A percentile compares a stretch with the other conserved stretches of the same genome.
These are phyloP conservation scores for Metalampra italica DNA, from an alignment of 2,888 invertebrate species.

Conservation along the genomic window DNA sequence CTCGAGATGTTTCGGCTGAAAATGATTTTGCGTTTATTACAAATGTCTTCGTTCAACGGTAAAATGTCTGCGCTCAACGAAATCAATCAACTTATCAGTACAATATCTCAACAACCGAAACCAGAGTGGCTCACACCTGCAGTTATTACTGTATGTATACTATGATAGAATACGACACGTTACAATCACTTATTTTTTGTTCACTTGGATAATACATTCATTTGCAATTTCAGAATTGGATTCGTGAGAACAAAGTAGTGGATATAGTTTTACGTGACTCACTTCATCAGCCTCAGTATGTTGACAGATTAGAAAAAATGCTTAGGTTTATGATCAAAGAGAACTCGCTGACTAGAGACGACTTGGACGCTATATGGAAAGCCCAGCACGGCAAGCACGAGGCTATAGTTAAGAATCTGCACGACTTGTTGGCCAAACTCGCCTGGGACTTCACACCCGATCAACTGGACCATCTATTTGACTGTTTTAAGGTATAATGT, in stretches of 20 bases:
- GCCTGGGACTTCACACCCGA: slow-evolving; percentile 99
- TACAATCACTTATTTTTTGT: neutral
- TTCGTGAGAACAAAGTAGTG: slow-evolving; percentile 95
- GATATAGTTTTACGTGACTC: slow-evolving; percentile 97
- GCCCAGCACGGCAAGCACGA: slow-evolving; percentile 99
- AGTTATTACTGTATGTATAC: slow-evolving; percentile 90
- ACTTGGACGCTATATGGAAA: slow-evolving; percentile 97
- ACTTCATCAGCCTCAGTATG: slow-evolving; percentile 98
- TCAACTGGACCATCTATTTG: slow-evolving; percentile 97
- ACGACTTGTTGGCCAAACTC: slow-evolving; percentile 95
- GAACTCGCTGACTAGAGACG: slow-evolving; percentile 90
- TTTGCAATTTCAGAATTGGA: slow-evolving; percentile 86
- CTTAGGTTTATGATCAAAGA: slow-evolving; percentile 98
- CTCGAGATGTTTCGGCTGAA: slow-evolving; percentile 97
- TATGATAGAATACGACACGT: neutral
- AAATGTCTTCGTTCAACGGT: slow-evolving; percentile 98
- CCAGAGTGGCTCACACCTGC: slow-evolving; percentile 96
- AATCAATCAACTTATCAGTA: slow-evolving; percentile 96
- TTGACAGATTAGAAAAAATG: slow-evolving; percentile 98
- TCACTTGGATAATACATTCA: neutral
- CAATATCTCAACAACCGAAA: slow-evolving; percentile 94
- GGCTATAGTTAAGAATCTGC: slow-evolving; percentile 98
- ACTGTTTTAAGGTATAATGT: slow-evolving; percentile 92
- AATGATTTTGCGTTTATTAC: slow-evolving; percentile 95
- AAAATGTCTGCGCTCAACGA: slow-evolving; percentile 99